Evolutionary conservation across 1,140 invertebrate species (phyloP).

Genomic region (Drosophila micromelanica): DNA sequence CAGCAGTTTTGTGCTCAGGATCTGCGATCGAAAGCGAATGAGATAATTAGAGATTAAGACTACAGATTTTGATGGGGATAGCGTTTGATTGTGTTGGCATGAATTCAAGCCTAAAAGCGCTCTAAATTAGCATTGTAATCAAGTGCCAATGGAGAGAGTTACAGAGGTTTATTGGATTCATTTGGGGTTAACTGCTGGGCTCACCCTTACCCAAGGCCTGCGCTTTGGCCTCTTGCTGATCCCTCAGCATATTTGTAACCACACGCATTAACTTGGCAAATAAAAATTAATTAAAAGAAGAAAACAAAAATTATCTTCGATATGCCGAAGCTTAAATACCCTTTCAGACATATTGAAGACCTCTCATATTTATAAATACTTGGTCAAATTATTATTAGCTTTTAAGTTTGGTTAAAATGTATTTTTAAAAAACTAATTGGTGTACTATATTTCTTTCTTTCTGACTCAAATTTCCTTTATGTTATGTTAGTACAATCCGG

Average conservation of each 20-base stretch:
- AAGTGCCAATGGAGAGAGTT: slow-evolving; percentile 19
- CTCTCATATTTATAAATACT: too few species aligned
- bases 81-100: slow-evolving; percentile 1
- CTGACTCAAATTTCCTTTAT: too few species aligned
- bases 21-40: slow-evolving; percentile 85
- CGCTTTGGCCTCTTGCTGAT: slow-evolving; percentile 72
- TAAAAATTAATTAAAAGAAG: slow-evolving; percentile 24
- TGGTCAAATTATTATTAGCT: too few species aligned
- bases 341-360: background rate
- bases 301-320: slow-evolving; percentile 9
- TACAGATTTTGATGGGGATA: background rate
- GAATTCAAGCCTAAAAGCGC: slow-evolving; percentile 14
- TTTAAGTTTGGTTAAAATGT: too few species aligned
- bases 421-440: too few species aligned
- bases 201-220: slow-evolving; percentile 58
- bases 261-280: slow-evolving; percentile 70
- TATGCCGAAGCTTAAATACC: background rate
- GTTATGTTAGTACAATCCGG: too few species aligned
- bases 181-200: slow-evolving; percentile 34
- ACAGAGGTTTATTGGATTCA: slow-evolving; percentile 35
- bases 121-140: slow-evolving; percentile 36
- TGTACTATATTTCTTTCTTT: too few species aligned
- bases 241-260: slow-evolving; percentile 74
- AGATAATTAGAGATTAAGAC: slow-evolving; percentile 4
- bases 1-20: slow-evolving; percentile 91